Conservation (phyloP, 2,888 invertebrate genomes). For the Xestobium rufovillosum region DNA sequence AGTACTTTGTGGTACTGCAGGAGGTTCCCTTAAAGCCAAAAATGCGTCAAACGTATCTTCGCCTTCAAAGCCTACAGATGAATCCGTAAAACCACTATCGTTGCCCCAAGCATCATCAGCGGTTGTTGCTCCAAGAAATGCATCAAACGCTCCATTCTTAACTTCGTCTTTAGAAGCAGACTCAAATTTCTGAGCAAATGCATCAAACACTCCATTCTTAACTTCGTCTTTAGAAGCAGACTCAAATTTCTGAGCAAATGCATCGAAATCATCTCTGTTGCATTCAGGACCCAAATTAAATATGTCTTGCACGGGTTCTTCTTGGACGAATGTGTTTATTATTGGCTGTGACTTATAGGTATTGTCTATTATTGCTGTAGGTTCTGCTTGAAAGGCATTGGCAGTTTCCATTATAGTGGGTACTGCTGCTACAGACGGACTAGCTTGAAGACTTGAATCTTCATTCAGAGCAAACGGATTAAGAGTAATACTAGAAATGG, state of each 20-base stretch:
- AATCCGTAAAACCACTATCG: slow-evolving; percentile 35
- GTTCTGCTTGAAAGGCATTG: slow-evolving; percentile 13
- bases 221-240: slow-evolving; percentile 51
- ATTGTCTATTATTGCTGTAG: too few species aligned
- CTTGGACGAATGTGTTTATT: slow-evolving; percentile 13
- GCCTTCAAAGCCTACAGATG: slow-evolving; percentile 53
- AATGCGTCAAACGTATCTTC: slow-evolving; percentile 76
- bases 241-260: slow-evolving; percentile 85
- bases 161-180: slow-evolving; percentile 51
- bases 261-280: slow-evolving; percentile 67
- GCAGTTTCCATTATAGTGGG: neutral
- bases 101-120: slow-evolving; percentile 41
- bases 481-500: slow-evolving; percentile 40
- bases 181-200: slow-evolving; percentile 80
- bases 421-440: neutral
- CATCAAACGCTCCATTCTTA: slow-evolving; percentile 46
- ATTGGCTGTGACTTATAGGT: too few species aligned
- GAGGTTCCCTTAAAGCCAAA: slow-evolving; percentile 71
- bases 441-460: slow-evolving; percentile 7
- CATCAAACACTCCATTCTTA: slow-evolving; percentile 46
- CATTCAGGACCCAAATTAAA: slow-evolving; percentile 5
- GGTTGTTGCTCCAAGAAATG: slow-evolving; percentile 44
- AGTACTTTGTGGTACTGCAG: slow-evolving; percentile 56
- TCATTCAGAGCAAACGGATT: slow-evolving; percentile 45
- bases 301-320: slow-evolving; percentile 7